Evolutionary conservation across 2,797 vertebrate species (phyloP), one percentile per base, ranked within the genome.

Genomic region (Tokudaia muenninki): DNA sequence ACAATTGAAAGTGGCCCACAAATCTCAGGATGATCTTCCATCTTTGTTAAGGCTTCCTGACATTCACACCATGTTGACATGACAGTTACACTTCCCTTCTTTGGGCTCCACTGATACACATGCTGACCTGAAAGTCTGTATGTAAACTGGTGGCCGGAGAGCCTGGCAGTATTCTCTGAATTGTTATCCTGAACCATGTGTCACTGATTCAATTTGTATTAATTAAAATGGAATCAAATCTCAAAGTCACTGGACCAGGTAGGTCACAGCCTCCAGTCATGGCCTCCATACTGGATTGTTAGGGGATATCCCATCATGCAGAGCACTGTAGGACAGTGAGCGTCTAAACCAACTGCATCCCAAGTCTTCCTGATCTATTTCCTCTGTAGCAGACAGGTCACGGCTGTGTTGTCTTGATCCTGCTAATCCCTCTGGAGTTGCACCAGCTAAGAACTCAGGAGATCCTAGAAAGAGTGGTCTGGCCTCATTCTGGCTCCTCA

Each of bases 251-350:
- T 47, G 13, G 55, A 34, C 31, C 19, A 41, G 3, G 57, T 3
- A 41, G 86, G 41, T 63, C 44, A 34, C 29, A 22, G 22, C 47
- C 47, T 29, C 91, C 24, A 3, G 34, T 55, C 29, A 34, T 6
- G 13, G 24, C 34, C 13, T 34, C 41, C 55, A 31, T 55, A 31
- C 24, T 70, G 34, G 16, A 10, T 9, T 0, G 34, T 50, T 19
- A 19, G 2, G 3, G 11, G 10, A 7, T 6, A 1, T 31, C 16
- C 19, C n/a, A 3, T 19, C 11, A 4, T 34, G 1, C 3, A 19
- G 55, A 19, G 7, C 12, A 9, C 75, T 34, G 37, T 4, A 3
- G 14, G 11, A 31, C 21, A 37, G 37, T 11, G 37, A 31, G 9
- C 11, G 41, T 26, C 19, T 34, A 22, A 44, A 77, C 2, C 2